Conservation (phyloP, 2,113 vertebrate genomes). For the Passer domesticus region DNA sequence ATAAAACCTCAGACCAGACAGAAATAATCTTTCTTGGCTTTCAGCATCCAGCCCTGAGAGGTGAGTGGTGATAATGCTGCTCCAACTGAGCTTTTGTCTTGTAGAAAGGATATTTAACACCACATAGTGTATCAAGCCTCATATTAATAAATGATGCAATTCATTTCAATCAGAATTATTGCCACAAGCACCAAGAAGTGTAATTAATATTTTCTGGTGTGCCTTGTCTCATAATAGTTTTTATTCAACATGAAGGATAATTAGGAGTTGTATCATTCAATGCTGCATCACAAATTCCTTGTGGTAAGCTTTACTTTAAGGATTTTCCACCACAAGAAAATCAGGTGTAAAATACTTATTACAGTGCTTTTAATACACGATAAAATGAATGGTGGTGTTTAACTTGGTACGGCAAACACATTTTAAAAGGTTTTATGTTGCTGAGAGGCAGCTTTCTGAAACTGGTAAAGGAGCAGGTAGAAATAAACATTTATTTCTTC, state of each 20-base stretch:
- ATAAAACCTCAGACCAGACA: background rate
- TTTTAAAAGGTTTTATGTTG: background rate
- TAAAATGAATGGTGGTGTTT: background rate
- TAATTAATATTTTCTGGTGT: slow-evolving; percentile 25
- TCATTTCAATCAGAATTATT: slow-evolving; percentile 10
- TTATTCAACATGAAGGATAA: background rate
- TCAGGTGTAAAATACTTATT: background rate
- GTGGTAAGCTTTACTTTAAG: background rate
- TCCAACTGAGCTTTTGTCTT: background rate
- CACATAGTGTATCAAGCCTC: background rate
- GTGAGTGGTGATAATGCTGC: background rate
- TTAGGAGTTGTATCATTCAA: background rate
- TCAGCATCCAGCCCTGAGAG: background rate
- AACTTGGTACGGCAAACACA: background rate
- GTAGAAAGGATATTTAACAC: background rate
- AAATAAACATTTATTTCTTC: background rate
- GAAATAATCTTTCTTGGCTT: background rate
- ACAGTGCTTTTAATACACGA: background rate
- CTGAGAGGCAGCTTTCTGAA: background rate
- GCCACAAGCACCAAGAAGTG: slow-evolving; percentile 6
- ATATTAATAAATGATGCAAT: slow-evolving; percentile 12
- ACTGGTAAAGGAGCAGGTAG: background rate
- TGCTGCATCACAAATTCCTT: background rate
- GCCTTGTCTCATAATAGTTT: background rate
- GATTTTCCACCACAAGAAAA: background rate